Base-by-base conservation (phyloP, 2,888 invertebrate genomes). In the Poecilus cupreus region DNA sequence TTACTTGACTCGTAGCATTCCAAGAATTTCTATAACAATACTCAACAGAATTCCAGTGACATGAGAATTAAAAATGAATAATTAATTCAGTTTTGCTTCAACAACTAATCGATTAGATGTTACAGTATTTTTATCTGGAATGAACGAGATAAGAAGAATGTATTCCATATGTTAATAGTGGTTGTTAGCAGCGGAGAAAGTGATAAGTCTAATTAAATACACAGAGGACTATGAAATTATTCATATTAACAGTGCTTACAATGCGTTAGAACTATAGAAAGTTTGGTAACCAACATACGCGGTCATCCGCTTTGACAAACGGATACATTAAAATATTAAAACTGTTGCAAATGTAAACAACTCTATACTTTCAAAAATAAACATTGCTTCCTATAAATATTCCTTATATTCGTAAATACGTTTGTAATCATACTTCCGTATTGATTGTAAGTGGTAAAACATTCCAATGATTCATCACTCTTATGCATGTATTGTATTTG, bases 271-370 rank as follows among this genome's bases (percentile, higher is more conserved):
- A 32, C 2, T 46, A n/a, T n/a, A 68, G 64, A 68, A 68, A 68
- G 64, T 68, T 60, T 68, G 16, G 64, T 39, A 64, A 18, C 37
- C 64, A 68, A 68, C 37, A 68, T 68, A 68, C 16, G 32, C 64
- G 64, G 18, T 39, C 64, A 68, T 37, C 37, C 64, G 64, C 37
- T 68, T 68, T 32, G 64, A 68, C 64, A 37, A 68, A 68, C 32
- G 64, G 64, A 39, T 68, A 37, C 64, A 68, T 68, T 68, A 37
- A 37, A 60, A 37, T 37, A 68, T 68, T 68, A 37, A 37, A 60
- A 68, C 13, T 37, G 10, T 18, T 68, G 32, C 64, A 37, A 60
- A 46, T 46, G 46, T 46, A 51, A 51, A 68, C 37, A 32, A 26
- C 60, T 60, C 26, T 13, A 13, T 10, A 68, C 64, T 68, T 68